Base-by-base conservation (phyloP, 2,797 vertebrate species). In the Spinibarbus caldwelli region DNA sequence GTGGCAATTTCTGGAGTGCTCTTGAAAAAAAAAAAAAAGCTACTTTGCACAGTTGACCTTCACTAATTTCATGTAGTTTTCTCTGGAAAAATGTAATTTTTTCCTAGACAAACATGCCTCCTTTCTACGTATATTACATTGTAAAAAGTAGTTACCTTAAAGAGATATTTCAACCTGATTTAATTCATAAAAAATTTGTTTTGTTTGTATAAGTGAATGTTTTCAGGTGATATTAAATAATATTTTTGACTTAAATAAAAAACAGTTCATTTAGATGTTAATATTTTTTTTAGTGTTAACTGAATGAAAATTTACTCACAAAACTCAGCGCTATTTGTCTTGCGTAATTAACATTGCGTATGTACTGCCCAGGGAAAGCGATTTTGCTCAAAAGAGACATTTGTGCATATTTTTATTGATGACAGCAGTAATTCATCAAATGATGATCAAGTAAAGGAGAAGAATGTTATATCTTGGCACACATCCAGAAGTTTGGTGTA, bases 1-100 rank as follows among this genome's bases (percentile, higher is more conserved):
- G 34, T 84, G 62, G 47, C 36, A 85, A 75, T 76, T 83, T 83
- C 21, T 29, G 38, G 59, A 76, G 45, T 26, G 36, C 73, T 67
- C 57, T 26, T 26, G 21, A 80, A 21, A 52, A 49, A n/a, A n/a
- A n/a, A n/a, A n/a, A n/a, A n/a, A 59, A 68, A 38, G 47, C 34
- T n/a, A 31, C 8, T 82, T 78, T 31, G 83, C 75, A 57, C 7
- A 59, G 36, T 5, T 70, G 49, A 78, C 83, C 83, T 85, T 85
- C 34, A 71, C 75, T 85, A 85, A 85, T 85, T 78, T 34, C 66
- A 71, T 57, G 83, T 57, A 54, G 78, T 85, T 85, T 78, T 45
- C 62, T 59, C 49, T 34, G 64, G 49, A 71, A 71, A 19, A 34
- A 34, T 34, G 6, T 0, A 3, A 36, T 66, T 67, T 67, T 62